Base-by-base conservation (phyloP, 2,888 invertebrate species). In the Dryobota labecula region DNA sequence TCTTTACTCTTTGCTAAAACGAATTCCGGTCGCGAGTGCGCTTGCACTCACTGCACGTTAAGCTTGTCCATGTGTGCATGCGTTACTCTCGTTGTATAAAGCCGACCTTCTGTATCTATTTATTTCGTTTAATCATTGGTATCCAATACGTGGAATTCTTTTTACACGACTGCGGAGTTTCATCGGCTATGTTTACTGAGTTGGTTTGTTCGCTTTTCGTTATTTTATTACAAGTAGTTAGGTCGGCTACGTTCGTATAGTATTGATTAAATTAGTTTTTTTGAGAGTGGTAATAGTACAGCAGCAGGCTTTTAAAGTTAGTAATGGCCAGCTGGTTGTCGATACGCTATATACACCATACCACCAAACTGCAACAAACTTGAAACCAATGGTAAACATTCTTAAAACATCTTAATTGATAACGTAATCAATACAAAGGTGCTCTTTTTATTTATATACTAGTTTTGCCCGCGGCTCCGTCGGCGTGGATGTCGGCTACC, bases 131-230 rank as follows among this genome's bases (percentile, higher is more conserved):
- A 64, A 61, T 27, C 56, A 33, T 57, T 47, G 65, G 53, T 47
- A 67, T 49, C 33, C 36, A 53, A 62, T 53, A 53, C 60, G 62
- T 41, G 81, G 45, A 64, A 71, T 71, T 60, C 60, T 38, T 58
- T 68, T 49, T 53, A 53, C 45, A 3, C 18, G 4, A 38, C 57
- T 54, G 20, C 18, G 24, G 20, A 15, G 36, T 53, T 76, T 4
- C 3, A 36, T 51, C 2, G 11, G 18, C n/a, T 51, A 15, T 68
- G 53, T 69, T 58, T 27, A 30, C 30, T 20, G 2, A 54, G 30
- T 51, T 33, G 15, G n/a, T 60, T 36, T 15, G 13, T 77, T 24
- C 20, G 11, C 18, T 18, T 57, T 70, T 43, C 72, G 18, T 49
- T 73, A 73, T 27, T 41, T 24, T 8, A 6, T 2, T 24, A 61